Evolutionary conservation across 2,113 vertebrate genomes (phyloP).

Genomic region (Hippocampus mohnikei): DNA sequence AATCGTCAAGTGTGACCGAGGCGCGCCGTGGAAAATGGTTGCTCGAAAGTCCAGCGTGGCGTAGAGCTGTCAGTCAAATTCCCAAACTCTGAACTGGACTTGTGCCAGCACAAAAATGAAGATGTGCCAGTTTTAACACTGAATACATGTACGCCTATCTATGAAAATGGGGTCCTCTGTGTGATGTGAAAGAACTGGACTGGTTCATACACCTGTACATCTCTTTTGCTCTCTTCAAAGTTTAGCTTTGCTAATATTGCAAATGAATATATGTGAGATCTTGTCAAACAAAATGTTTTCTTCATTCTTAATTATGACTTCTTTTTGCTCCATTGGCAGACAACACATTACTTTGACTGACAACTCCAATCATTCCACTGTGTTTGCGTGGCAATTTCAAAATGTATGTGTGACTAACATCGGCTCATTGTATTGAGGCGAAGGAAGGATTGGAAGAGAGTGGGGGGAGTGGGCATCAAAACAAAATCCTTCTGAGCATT

Average conservation of each 20-base stretch:
- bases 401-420: conserved; percentile 59
- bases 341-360: conserved; percentile 64
- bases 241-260: conserved; percentile 48
- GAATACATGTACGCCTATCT: no score
- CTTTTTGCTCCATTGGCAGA: conserved; percentile 37
- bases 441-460: conserved; percentile 27
- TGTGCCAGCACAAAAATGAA: no score
- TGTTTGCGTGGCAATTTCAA: conserved; percentile 67
- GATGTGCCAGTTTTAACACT: no score
- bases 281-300: conserved; percentile 35
- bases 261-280: conserved; percentile 28
- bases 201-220: conserved; percentile 28
- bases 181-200: conserved; percentile 30
- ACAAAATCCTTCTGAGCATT: conserved; percentile 55
- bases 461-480: conserved; percentile 48
- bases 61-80: no score
- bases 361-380: conserved; percentile 66
- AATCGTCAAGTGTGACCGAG: no score
- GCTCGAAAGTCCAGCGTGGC: no score
- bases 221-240: conserved; percentile 49
- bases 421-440: conserved; percentile 53
- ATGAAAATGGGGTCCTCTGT: neutral
- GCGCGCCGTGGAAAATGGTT: no score
- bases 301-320: conserved; percentile 3
- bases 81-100: no score